Conservation (phyloP, 2,888 invertebrate genomes). For the Brenthis hecate region DNA sequence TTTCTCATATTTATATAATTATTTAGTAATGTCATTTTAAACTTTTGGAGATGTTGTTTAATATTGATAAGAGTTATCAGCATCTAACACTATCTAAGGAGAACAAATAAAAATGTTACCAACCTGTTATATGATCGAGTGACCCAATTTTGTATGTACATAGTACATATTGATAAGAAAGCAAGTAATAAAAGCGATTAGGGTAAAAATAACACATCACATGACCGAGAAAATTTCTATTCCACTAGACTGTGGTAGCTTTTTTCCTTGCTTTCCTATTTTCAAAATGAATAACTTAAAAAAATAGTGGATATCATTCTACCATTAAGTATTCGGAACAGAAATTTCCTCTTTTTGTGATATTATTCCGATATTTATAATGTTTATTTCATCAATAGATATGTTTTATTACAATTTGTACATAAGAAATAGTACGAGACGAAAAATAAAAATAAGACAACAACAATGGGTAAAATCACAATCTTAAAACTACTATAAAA, state of each 20-base stretch:
- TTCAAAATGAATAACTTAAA: conserved; percentile 42
- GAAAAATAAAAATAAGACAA: conserved; percentile 45
- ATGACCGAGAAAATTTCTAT: conserved; percentile 80
- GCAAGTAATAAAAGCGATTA: conserved; percentile 70
- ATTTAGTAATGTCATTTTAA: conserved; percentile 4
- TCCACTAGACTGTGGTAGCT: conserved; percentile 56
- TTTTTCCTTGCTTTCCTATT: conserved; percentile 77
- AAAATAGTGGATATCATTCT: conserved; percentile 61
- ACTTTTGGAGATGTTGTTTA: conserved; percentile 17
- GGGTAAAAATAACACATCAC: conserved; percentile 62
- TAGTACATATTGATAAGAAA: conserved; percentile 74
- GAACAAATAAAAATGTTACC: conserved; percentile 67
- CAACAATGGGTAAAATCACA: conserved; percentile 62
- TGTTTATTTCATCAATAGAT: conserved; percentile 37
- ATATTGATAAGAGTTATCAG: conserved; percentile 31
- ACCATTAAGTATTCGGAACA: conserved; percentile 67
- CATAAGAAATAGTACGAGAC: conserved; percentile 28
- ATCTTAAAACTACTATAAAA: conserved; percentile 15
- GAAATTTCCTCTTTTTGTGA: conserved; percentile 80
- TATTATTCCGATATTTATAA: conserved; percentile 34
- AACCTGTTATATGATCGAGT: conserved; percentile 55
- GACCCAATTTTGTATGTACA: conserved; percentile 64
- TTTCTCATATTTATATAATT: background rate
- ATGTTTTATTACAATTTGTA: conserved; percentile 44
- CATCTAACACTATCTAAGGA: conserved; percentile 53